Conservation (phyloP, 2,797 vertebrate species). For the Trichosurus vulpecula region DNA sequence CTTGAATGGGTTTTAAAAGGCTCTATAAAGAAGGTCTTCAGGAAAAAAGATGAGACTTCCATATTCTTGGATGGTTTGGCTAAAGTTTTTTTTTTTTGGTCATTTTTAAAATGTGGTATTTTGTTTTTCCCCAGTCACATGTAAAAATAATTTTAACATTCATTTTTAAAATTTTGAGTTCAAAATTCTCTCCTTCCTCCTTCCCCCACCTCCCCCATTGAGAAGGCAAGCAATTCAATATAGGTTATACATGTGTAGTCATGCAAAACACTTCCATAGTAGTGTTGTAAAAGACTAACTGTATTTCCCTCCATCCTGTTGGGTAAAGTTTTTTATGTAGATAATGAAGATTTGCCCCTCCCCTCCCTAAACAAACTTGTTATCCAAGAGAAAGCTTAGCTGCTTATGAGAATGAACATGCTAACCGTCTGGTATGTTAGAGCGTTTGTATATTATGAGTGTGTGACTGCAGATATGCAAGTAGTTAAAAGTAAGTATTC, state of each 20-base stretch:
- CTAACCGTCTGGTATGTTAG: not conserved
- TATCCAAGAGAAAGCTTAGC: slow-evolving; percentile 29
- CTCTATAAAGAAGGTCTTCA: slow-evolving; percentile 5
- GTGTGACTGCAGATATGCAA: not conserved
- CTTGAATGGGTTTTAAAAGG: slow-evolving; percentile 5
- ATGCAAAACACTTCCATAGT: no score
- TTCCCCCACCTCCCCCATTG: no score
- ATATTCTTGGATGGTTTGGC: not conserved
- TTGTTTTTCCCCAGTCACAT: no score
- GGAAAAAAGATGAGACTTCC: slow-evolving; percentile 16
- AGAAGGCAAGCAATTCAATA: no score
- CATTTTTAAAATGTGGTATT: no score
- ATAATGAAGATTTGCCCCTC: not conserved
- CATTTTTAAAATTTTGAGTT: no score
- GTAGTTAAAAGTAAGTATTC: slow-evolving; percentile 33
- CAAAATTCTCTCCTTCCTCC: no score
- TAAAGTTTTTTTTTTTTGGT: not conserved
- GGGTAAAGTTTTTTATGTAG: not conserved
- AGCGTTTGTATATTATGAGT: not conserved
- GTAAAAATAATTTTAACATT: no score
- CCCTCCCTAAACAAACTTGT: not conserved
- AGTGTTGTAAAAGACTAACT: no score
- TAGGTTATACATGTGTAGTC: no score
- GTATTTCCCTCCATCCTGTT: no score
- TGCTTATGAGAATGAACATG: not conserved